Evolutionary conservation across 2,797 vertebrate genomes (phyloP).

Genomic region (Numenius phaeopus): DNA sequence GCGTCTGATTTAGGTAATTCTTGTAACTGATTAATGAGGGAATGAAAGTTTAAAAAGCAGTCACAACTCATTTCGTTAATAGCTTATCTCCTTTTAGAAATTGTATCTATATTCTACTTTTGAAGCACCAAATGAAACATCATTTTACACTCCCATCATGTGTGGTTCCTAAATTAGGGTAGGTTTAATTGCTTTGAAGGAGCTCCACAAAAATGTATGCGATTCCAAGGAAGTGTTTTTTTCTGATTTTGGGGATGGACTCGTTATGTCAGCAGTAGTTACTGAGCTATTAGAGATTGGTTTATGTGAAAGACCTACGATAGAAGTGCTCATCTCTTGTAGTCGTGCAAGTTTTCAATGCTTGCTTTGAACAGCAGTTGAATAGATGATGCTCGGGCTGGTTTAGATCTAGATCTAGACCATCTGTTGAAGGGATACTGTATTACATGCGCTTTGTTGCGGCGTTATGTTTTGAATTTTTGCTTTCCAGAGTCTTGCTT

Average conservation of each 20-base stretch:
- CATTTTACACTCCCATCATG: neutral
- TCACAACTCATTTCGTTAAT: neutral
- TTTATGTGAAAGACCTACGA: neutral
- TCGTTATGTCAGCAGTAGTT: neutral
- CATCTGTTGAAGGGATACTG: neutral
- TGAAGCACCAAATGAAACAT: neutral
- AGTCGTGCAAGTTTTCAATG: neutral
- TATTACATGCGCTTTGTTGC: fast-evolving
- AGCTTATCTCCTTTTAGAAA: neutral
- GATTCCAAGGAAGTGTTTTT: neutral
- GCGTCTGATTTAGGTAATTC: neutral
- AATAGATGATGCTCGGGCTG: neutral
- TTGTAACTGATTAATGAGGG: neutral
- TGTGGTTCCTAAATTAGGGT: neutral
- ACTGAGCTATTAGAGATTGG: neutral
- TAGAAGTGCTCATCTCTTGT: neutral
- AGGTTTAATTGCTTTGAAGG: neutral
- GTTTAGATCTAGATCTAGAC: neutral
- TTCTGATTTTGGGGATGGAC: neutral
- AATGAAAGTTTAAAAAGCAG: neutral
- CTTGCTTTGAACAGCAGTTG: neutral
- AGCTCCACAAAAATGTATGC: neutral
- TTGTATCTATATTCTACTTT: neutral
- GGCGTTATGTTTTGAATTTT: neutral
- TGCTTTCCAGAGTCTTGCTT: neutral